Conservation (phyloP, 2,113 vertebrate species). For the Bambusicola thoracicus region DNA sequence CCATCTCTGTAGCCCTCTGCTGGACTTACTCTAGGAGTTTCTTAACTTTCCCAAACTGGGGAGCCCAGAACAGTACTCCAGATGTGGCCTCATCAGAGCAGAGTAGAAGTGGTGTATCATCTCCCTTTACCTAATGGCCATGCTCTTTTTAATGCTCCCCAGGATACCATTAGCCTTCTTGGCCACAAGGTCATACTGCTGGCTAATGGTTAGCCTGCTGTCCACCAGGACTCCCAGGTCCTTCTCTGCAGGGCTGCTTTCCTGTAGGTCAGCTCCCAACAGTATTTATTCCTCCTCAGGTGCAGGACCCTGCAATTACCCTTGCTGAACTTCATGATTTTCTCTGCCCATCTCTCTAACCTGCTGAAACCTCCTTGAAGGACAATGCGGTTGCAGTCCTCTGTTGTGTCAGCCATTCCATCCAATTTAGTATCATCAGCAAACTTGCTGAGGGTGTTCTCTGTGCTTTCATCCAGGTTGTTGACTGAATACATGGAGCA, state of each 20-base stretch:
- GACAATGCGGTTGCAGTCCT: background rate
- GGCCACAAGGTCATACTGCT: too few relatives aligned
- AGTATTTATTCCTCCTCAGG: background rate
- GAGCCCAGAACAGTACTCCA: too few relatives aligned
- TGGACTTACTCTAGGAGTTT: background rate
- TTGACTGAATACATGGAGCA: background rate
- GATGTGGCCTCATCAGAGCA: background rate
- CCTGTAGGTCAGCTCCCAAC: too few relatives aligned
- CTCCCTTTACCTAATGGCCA: too few relatives aligned
- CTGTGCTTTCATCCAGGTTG: background rate
- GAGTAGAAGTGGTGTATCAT: too few relatives aligned
- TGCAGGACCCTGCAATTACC: background rate
- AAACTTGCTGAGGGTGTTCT: background rate
- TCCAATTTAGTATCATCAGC: background rate
- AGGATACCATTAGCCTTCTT: too few relatives aligned
- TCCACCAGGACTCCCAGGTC: too few relatives aligned
- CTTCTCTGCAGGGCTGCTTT: too few relatives aligned
- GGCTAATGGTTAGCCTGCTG: too few relatives aligned
- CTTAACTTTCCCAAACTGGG: too few relatives aligned
- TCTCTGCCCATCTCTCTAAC: background rate
- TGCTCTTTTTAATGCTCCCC: too few relatives aligned
- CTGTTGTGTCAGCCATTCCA: background rate
- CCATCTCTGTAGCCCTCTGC: background rate
- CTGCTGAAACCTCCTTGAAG: background rate
- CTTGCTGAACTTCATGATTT: background rate